Base-by-base conservation (phyloP, 1,140 invertebrate species). In the Drosophila obscura region DNA sequence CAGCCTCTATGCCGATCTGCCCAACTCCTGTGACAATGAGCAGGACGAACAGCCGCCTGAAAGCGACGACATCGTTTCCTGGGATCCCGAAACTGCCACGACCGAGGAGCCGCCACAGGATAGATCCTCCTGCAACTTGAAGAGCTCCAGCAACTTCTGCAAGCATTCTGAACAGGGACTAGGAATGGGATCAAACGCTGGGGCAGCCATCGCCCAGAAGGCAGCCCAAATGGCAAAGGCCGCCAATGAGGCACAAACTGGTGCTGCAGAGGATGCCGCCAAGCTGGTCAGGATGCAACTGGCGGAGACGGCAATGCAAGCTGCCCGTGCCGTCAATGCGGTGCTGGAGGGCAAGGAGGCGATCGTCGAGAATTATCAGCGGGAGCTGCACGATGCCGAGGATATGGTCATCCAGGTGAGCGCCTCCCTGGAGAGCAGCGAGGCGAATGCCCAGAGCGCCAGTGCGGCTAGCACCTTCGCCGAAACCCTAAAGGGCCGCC, bases 231-330 rank as follows among this genome's bases (percentile, higher is more conserved):
- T 94, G 77, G 94, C 94, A 0, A 94, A 94, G 76, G 94, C 94
- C 0, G 94, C 94, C 2, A 94, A 94, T 22, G 94, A 94, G 26
- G 94, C 94, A 0, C 94, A 95, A 75, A 93, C 93, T 61, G 93
- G 93, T 15, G 94, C 94, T 4, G 94, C 94, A 16, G 93, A 94
- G 16, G 93, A 94, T 65, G 94, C 94, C 11, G 92, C 94, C 13
- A 94, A 93, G 22, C 84, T 95, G 93, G 94, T 95, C 3, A 95
- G 95, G 89, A 93, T 93, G 13, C 94, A 95, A 82, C 73, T 95
- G 56, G 94, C 94, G 1, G 94, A 94, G 49, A 95, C 94, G 82
- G 94, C 94, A 0, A 72, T 94, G 11, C 93, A 94, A 77, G 94
- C 94, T 11, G 94, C 94, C 0, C 94, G 94, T 77, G 94, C 94